Percentiles rank a stretch among this genome's conserved stretches.
These are phyloP conservation scores for Branchellion lobata DNA, from an alignment of 2,888 invertebrate species.

Conservation along the genomic window DNA sequence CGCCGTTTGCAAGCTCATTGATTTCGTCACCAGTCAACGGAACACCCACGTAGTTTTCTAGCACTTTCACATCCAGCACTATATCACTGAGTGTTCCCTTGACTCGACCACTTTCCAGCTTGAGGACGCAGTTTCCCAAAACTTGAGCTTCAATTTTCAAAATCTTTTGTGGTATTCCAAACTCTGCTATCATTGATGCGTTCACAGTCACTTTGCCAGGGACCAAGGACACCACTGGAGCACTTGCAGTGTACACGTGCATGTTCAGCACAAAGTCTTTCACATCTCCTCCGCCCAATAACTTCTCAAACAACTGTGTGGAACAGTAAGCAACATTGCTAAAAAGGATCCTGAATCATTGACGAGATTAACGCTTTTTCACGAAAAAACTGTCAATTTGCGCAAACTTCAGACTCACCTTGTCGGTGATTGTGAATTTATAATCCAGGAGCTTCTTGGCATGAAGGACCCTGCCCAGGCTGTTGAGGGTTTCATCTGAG, in stretches of 20 bases:
- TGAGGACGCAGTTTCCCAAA: not conserved
- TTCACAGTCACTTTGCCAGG: not conserved
- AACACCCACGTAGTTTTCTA: not conserved
- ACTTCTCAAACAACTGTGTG: not conserved
- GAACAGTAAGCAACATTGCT: too few species aligned
- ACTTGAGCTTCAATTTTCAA: not conserved
- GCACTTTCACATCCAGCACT: not conserved
- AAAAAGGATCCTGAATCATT: too few species aligned
- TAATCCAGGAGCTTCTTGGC: not conserved
- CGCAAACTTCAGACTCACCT: not conserved
- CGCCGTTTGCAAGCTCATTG: not conserved
- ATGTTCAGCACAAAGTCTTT: not conserved
- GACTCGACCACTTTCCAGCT: not conserved
- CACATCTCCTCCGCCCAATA: too few species aligned
- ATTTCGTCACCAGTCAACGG: not conserved
- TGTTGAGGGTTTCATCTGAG: not conserved
- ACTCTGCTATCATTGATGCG: not conserved
- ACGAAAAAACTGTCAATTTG: too few species aligned
- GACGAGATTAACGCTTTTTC: too few species aligned
- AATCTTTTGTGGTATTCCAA: not conserved
- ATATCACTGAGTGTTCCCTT: not conserved
- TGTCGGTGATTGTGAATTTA: not conserved
- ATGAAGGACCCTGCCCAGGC: slow-evolving; percentile 1
- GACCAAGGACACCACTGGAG: not conserved
- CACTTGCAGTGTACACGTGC: not conserved